A percentile compares a stretch with the other conserved stretches of the same genome.
Conservation (phyloP, 2,888 invertebrate species). For the Bruchidius siliquastri region DNA sequence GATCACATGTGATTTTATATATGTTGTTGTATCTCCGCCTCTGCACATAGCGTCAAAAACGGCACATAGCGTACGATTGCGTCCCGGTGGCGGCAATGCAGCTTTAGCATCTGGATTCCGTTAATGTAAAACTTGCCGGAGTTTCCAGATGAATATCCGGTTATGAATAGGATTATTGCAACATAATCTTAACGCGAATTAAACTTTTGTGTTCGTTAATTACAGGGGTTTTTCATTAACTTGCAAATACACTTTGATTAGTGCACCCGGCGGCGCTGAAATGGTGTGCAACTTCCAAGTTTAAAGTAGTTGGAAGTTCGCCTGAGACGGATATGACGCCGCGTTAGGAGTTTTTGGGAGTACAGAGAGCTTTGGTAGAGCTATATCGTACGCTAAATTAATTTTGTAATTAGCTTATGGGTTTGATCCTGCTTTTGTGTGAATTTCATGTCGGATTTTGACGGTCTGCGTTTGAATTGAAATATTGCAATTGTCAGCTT, state of each 20-base stretch:
- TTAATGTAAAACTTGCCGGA: slow-evolving; percentile 13
- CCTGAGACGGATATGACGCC: background rate
- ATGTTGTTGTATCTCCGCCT: too few relatives aligned
- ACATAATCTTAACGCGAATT: slow-evolving; percentile 10
- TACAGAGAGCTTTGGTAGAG: background rate
- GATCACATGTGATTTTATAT: too few relatives aligned
- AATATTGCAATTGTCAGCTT: background rate
- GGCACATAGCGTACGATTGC: background rate
- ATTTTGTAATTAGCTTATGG: background rate
- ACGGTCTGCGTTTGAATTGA: background rate
- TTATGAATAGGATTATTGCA: slow-evolving; percentile 17
- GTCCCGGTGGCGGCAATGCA: background rate
- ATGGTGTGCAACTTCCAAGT: background rate
- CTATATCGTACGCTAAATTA: background rate
- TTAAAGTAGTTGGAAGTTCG: background rate
- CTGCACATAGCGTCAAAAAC: background rate
- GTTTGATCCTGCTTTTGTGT: background rate
- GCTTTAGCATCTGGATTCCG: slow-evolving; percentile 12
- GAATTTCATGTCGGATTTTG: background rate
- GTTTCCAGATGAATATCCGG: slow-evolving; percentile 10
- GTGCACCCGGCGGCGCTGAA: background rate
- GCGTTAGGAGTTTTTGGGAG: background rate
- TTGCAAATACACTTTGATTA: background rate
- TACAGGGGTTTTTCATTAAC: background rate
- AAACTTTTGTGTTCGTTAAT: slow-evolving; percentile 7